A percentile compares a stretch with the other conserved stretches of the same genome.
Evolutionary conservation across 2,797 vertebrate species (phyloP).

Genomic region (Cynodonichthys magdalenae): DNA sequence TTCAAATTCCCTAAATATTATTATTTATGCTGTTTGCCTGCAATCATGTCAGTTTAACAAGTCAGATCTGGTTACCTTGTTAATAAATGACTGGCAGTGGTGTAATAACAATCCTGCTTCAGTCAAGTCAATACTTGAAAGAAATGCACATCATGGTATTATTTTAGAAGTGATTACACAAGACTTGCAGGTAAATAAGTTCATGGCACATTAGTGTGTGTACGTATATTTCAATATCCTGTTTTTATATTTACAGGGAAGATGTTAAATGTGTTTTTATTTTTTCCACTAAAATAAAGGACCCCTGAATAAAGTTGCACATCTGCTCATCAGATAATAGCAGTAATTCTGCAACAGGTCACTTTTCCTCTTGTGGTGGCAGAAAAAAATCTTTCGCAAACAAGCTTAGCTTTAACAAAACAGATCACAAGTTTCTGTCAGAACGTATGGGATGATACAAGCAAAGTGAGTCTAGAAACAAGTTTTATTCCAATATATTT

Average conservation of each 20-base stretch:
- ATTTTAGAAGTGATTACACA: constrained; percentile 7
- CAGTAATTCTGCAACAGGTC: too few species aligned
- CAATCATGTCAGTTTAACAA: neutral
- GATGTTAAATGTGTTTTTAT: neutral
- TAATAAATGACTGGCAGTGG: neutral
- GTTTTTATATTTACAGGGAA: neutral
- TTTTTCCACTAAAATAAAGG: neutral
- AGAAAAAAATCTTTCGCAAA: too few species aligned
- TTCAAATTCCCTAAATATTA: neutral
- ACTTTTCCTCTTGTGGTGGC: too few species aligned
- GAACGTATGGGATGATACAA: constrained; percentile 23
- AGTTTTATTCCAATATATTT: constrained; percentile 4
- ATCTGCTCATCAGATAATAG: too few species aligned
- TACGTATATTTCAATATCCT: constrained; percentile 19
- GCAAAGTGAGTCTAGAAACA: constrained; percentile 26
- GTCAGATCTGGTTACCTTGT: neutral
- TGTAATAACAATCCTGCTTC: constrained; percentile 4
- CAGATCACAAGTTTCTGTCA: too few species aligned
- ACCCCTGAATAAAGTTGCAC: too few species aligned
- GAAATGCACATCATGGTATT: constrained; percentile 2
- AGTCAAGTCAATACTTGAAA: constrained; percentile 1
- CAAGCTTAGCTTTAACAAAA: too few species aligned
- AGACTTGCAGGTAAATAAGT: constrained; percentile 1
- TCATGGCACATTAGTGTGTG: constrained; percentile 8
- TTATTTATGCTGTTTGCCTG: neutral